A percentile compares a stretch with the other conserved stretches of the same genome.
Conservation (phyloP, 1,140 invertebrate genomes). For the Calycopis cecrops region DNA sequence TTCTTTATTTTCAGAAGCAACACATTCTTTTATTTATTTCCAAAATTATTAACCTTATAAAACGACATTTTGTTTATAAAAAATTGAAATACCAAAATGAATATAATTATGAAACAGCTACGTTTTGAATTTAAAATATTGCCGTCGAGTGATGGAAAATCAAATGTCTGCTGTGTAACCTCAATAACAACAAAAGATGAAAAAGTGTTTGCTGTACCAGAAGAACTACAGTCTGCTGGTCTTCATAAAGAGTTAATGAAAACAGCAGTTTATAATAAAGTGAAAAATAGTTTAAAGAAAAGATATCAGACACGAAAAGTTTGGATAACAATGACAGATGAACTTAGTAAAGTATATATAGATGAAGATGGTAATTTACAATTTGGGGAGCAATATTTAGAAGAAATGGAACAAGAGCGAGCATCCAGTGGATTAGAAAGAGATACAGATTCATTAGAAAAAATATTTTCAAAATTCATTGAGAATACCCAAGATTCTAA, state of each 20-base stretch:
- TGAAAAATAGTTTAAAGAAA: constrained; percentile 30
- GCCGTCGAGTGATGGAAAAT: constrained; percentile 27
- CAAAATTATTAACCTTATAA: too few species aligned
- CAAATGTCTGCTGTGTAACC: constrained; percentile 24
- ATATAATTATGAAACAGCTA: constrained; percentile 26
- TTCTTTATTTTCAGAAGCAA: too few species aligned
- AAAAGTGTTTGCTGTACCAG: too few species aligned
- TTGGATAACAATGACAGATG: constrained; percentile 29
- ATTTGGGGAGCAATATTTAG: constrained; percentile 29
- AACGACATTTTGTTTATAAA: constrained; percentile 15
- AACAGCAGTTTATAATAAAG: constrained; percentile 23
- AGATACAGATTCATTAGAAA: constrained; percentile 21
- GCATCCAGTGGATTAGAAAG: not conserved
- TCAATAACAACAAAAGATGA: constrained; percentile 29
- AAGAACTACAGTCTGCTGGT: constrained; percentile 24
- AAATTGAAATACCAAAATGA: not conserved
- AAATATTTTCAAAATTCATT: constrained; percentile 28
- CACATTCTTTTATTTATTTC: too few species aligned
- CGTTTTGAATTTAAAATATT: constrained; percentile 26
- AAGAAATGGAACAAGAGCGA: constrained; percentile 23
- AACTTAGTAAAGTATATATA: constrained; percentile 26
- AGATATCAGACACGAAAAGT: too few species aligned
- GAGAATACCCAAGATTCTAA: constrained; percentile 25
- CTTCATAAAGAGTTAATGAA: constrained; percentile 27
- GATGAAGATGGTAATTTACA: constrained; percentile 33